A percentile compares a stretch with the other conserved stretches of the same genome.
Evolutionary conservation across 2,113 vertebrate species (phyloP).

Genomic region (Pangasianodon gigas): DNA sequence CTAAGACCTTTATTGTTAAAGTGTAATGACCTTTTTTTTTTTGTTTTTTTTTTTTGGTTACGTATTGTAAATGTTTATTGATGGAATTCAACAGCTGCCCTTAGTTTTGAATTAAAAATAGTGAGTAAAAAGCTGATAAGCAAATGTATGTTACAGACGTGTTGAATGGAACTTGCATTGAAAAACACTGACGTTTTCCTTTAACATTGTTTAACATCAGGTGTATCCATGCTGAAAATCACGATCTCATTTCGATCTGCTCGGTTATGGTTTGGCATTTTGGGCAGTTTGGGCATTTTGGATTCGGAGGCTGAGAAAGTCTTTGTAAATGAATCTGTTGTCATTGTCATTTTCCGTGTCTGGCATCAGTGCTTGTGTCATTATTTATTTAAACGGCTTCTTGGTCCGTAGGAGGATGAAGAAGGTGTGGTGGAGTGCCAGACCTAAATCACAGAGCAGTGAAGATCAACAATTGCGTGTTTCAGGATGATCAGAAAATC

Average conservation of each 20-base stretch:
- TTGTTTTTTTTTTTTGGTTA: no score
- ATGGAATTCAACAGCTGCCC: no score
- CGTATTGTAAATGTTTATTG: no score
- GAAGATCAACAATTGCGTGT: background rate
- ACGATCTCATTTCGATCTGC: no score
- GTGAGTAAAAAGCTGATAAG: background rate
- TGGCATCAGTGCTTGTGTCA: constrained; percentile 12
- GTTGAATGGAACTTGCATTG: background rate
- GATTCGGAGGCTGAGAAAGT: background rate
- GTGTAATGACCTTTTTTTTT: no score
- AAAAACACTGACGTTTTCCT: background rate
- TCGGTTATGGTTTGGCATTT: background rate
- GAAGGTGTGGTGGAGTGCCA: background rate
- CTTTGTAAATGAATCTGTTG: background rate
- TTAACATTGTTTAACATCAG: background rate
- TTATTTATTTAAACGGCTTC: background rate
- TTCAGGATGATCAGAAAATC: background rate
- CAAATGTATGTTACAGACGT: background rate
- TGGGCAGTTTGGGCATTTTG: background rate
- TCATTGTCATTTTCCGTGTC: background rate
- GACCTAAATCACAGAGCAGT: background rate
- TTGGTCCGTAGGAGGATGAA: background rate
- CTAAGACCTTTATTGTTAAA: no score
- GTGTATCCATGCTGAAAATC: background rate
- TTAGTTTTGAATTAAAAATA: background rate